phyloP scores from a whole-genome alignment of 2,113 vertebrate genomes.

The Ciconia boyciana region DNA sequence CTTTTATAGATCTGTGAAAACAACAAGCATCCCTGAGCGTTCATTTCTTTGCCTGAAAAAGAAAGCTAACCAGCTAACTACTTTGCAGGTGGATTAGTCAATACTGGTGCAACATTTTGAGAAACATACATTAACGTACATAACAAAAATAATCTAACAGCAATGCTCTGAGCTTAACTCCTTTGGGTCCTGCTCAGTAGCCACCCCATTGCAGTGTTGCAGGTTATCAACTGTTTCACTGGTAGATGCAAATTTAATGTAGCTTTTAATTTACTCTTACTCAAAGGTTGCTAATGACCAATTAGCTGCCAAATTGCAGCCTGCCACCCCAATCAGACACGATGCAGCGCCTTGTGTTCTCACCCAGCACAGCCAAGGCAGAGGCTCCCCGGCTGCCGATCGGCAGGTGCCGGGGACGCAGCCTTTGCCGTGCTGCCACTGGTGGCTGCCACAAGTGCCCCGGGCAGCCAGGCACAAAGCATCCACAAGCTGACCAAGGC shows the following conservation, averaged over 20 bases:
- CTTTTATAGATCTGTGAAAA: background rate
- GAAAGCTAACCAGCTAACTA: background rate
- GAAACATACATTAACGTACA: accelerated
- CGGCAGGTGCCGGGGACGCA: accelerated
- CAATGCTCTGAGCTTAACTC: background rate
- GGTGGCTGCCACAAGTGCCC: too few species aligned
- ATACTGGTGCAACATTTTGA: background rate
- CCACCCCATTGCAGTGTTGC: accelerated
- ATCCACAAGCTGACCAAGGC: accelerated
- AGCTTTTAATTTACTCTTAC: background rate
- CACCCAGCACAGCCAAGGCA: accelerated
- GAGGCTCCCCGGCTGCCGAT: accelerated
- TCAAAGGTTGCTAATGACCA: background rate
- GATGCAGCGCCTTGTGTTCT: accelerated
- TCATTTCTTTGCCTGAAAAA: background rate
- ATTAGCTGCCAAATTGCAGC: accelerated
- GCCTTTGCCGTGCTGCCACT: accelerated
- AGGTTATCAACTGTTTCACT: background rate
- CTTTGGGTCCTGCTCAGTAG: background rate
- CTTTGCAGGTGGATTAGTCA: background rate
- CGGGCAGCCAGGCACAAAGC: accelerated
- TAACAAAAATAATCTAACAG: background rate
- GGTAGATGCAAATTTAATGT: accelerated
- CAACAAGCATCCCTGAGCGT: background rate
- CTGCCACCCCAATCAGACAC: accelerated